Evolutionary conservation across 2,113 vertebrate species (phyloP).

Genomic region (Elephas maximus): DNA sequence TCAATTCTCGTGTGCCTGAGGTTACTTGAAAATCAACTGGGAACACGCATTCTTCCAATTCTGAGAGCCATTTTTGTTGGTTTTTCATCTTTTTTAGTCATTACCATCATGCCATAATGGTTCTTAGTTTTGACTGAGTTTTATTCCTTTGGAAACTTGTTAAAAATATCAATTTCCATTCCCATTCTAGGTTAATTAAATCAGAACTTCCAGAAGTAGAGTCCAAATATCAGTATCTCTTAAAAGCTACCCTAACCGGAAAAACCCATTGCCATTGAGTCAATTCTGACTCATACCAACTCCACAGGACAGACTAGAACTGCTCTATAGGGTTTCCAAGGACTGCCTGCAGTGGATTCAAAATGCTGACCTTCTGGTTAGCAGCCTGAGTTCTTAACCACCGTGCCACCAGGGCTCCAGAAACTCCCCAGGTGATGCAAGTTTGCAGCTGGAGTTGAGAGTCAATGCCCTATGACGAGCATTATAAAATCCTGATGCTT

Average conservation of each 20-base stretch:
- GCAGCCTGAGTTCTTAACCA: too few species aligned
- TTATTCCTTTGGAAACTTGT: slow-evolving; percentile 10
- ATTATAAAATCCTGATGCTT: not conserved
- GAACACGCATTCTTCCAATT: not conserved
- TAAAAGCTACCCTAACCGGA: not conserved
- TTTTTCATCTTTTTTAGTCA: not conserved
- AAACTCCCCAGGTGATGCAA: not conserved
- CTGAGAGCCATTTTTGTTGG: not conserved
- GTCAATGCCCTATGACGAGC: not conserved
- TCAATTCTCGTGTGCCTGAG: too few species aligned
- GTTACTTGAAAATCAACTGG: not conserved
- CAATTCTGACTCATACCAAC: too few species aligned
- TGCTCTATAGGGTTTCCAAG: too few species aligned
- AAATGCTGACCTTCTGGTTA: too few species aligned
- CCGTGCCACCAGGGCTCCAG: too few species aligned
- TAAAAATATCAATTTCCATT: not conserved
- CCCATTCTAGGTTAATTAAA: not conserved
- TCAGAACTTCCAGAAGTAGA: not conserved
- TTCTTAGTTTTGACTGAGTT: not conserved
- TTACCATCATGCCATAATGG: not conserved
- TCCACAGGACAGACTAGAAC: too few species aligned
- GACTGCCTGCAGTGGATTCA: too few species aligned
- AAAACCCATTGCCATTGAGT: too few species aligned
- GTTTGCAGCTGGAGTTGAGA: not conserved
- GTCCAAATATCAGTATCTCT: not conserved